Evolutionary conservation across 2,888 invertebrate species (phyloP).

Genomic region (Agrenia bidenticulata): DNA sequence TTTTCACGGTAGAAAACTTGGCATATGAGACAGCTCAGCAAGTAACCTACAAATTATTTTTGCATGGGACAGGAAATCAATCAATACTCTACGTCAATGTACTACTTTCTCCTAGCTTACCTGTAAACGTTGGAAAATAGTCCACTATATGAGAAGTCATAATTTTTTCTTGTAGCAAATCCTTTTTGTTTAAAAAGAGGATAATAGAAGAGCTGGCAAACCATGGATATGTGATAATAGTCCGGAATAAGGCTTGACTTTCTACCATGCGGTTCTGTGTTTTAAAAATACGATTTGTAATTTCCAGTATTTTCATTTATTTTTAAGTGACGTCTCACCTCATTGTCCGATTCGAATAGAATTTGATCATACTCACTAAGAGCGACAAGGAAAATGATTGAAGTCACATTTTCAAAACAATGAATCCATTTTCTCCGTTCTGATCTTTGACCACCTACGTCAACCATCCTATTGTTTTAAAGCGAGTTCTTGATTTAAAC

Average conservation of each 20-base stretch:
- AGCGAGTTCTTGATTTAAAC: no score
- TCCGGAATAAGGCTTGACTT: conserved; percentile 65
- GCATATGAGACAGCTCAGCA: background rate
- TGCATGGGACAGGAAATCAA: no score
- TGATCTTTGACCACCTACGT: conserved; percentile 64
- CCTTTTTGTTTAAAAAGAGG: conserved; percentile 65
- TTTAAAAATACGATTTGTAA: background rate
- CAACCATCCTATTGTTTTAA: conserved; percentile 61
- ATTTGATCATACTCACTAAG: conserved; percentile 58
- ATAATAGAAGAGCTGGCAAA: conserved; percentile 66
- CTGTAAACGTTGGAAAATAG: conserved; percentile 67
- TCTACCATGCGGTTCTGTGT: conserved; percentile 66
- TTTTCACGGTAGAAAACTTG: no score
- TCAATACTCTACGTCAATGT: no score
- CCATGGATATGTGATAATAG: conserved; percentile 67
- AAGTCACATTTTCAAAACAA: conserved; percentile 66
- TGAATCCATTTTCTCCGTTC: conserved; percentile 65
- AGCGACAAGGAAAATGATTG: conserved; percentile 66
- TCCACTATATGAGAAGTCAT: conserved; percentile 65
- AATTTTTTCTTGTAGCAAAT: conserved; percentile 65
- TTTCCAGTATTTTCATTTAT: background rate
- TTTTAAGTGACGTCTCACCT: conserved; percentile 56
- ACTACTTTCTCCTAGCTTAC: conserved; percentile 53
- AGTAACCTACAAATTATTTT: conserved; percentile 24
- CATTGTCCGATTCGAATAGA: conserved; percentile 65